Evolutionary conservation across 2,113 vertebrate species (phyloP).

Genomic region (Noctilio leporinus): DNA sequence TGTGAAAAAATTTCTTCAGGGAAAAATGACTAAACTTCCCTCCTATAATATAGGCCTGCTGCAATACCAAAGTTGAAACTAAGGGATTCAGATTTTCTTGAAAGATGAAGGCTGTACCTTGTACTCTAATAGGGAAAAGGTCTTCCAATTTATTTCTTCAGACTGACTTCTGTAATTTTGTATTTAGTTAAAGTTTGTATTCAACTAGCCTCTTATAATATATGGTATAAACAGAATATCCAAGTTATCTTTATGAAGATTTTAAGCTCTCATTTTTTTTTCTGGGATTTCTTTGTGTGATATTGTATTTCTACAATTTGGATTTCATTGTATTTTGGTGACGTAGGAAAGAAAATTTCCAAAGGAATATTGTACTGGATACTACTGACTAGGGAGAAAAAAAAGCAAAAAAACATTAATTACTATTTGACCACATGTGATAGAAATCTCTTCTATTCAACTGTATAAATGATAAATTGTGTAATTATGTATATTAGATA

Average conservation of each 20-base stretch:
- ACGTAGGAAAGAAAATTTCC: not conserved
- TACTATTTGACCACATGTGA: not conserved
- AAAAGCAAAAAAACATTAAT: not conserved
- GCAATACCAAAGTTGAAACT: not conserved
- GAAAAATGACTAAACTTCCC: not conserved
- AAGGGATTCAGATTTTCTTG: not conserved
- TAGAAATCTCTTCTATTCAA: not conserved
- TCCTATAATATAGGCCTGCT: not conserved
- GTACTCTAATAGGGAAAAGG: not conserved
- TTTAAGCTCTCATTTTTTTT: not conserved
- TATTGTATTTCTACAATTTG: not conserved
- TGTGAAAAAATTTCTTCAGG: not conserved
- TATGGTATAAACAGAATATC: not conserved
- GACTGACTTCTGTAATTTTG: not conserved
- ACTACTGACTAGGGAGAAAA: too few species aligned
- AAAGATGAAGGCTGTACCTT: not conserved
- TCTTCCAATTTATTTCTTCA: not conserved
- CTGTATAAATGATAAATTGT: not conserved
- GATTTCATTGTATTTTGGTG: not conserved
- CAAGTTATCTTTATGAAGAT: not conserved
- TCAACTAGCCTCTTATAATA: not conserved
- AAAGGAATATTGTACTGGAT: not conserved
- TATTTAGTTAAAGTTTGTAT: not conserved
- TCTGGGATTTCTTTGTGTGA: not conserved
- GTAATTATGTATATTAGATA: not conserved